These are phyloP conservation scores for Drosophila atripex DNA, from an alignment of 2,888 invertebrate genomes.

Conservation along the genomic window DNA sequence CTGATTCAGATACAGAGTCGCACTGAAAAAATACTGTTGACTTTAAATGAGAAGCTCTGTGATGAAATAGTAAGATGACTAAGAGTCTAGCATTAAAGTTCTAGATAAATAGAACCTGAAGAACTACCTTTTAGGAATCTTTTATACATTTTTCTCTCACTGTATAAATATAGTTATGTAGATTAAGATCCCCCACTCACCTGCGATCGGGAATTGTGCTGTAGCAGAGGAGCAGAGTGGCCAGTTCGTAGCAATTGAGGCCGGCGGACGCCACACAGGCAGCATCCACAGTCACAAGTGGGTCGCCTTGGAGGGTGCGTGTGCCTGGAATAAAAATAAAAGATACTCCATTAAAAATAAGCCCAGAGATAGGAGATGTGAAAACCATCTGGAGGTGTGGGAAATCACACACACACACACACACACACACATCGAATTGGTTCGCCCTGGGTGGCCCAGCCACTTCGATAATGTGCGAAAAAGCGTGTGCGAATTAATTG, in stretches of 20 bases:
- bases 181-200: conserved; percentile 84
- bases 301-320: conserved; percentile 87
- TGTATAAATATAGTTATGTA: not conserved
- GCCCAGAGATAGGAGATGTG: conserved; percentile 3
- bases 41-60: not conserved
- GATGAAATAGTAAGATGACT: not conserved
- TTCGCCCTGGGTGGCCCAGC: conserved; percentile 67
- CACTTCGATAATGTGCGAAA: conserved; percentile 69
- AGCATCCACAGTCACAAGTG: conserved; percentile 88
- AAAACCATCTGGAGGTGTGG: conserved; percentile 22
- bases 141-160: not conserved
- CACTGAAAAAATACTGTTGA: conserved; percentile 1
- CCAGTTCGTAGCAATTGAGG: conserved; percentile 88
- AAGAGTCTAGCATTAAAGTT: not conserved
- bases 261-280: conserved; percentile 86
- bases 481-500: conserved; percentile 64
- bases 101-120: not conserved
- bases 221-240: conserved; percentile 89
- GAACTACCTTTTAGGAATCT: not conserved
- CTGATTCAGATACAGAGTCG: conserved; percentile 39
- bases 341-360: conserved; percentile 1
- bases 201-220: conserved; percentile 87
- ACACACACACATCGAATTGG: conserved; percentile 25
- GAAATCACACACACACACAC: conserved; percentile 44
- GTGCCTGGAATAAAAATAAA: conserved; percentile 85